Conservation (phyloP, 2,888 invertebrate species). For the Pyrocoelia pectoralis region DNA sequence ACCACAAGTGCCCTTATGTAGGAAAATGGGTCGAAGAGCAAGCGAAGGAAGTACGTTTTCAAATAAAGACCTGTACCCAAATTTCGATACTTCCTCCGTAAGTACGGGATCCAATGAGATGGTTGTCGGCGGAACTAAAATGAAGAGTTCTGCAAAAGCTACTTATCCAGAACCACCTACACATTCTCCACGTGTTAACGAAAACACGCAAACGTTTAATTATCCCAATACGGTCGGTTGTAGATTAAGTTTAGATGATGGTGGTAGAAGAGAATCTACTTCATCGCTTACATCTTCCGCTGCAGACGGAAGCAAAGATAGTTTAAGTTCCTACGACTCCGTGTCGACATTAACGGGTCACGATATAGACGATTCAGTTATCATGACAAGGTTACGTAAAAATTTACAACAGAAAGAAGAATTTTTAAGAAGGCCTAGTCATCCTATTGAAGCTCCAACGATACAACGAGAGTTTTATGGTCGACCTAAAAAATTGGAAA, state of each 20-base stretch:
- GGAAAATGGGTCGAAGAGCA: conserved; percentile 61
- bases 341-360: conserved; percentile 72
- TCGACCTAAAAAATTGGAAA: conserved; percentile 79
- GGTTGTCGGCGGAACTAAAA: conserved; percentile 43
- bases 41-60: conserved; percentile 62
- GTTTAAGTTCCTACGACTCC: conserved; percentile 73
- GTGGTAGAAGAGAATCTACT: conserved; percentile 67
- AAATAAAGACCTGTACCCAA: conserved; percentile 41
- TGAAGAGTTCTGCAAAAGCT: conserved; percentile 29
- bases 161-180: conserved; percentile 23
- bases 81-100: conserved; percentile 37
- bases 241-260: conserved; percentile 60
- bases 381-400: conserved; percentile 78
- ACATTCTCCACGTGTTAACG: conserved; percentile 34
- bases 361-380: conserved; percentile 73
- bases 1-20: conserved; percentile 57
- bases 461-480: conserved; percentile 79
- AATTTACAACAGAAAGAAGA: conserved; percentile 91
- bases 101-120: conserved; percentile 43
- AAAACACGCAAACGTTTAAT: conserved; percentile 39
- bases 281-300: conserved; percentile 69
- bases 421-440: conserved; percentile 79
- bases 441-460: conserved; percentile 60
- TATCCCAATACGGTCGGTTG: conserved; percentile 56
- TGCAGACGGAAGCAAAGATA: conserved; percentile 72